Percentiles rank a stretch among this genome's conserved stretches.
These are phyloP conservation scores for Procavia capensis DNA, from an alignment of 2,113 vertebrate genomes.

Conservation along the genomic window DNA sequence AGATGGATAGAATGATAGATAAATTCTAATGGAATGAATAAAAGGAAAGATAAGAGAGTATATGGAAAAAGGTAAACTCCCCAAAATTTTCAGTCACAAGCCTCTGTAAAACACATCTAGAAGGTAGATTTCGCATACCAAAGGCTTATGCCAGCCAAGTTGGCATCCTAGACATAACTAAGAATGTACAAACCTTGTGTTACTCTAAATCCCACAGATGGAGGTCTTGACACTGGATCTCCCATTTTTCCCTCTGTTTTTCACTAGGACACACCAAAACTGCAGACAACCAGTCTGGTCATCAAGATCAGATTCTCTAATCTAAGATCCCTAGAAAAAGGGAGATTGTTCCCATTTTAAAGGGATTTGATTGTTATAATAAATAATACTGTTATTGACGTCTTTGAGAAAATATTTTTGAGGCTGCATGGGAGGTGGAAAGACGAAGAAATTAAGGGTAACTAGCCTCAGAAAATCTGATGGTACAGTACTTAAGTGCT, in stretches of 20 bases:
- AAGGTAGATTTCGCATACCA: background rate
- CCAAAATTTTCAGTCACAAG: background rate
- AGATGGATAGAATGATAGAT: background rate
- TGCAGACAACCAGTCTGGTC: background rate
- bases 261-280: background rate
- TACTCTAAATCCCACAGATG: background rate
- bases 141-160: background rate
- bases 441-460: background rate
- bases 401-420: slow-evolving; percentile 11
- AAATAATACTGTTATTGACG: background rate
- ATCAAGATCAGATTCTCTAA: background rate
- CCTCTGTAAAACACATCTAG: background rate
- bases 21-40: background rate
- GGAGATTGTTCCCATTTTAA: slow-evolving; percentile 18
- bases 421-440: background rate
- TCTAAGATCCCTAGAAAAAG: background rate
- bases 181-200: background rate
- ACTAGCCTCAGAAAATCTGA: background rate
- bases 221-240: background rate
- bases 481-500: too few relatives aligned
- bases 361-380: background rate
- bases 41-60: background rate
- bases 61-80: background rate
- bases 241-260: background rate
- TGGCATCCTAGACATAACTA: background rate